Conservation (phyloP, 1,140 invertebrate species). For the Phortica variegata region DNA sequence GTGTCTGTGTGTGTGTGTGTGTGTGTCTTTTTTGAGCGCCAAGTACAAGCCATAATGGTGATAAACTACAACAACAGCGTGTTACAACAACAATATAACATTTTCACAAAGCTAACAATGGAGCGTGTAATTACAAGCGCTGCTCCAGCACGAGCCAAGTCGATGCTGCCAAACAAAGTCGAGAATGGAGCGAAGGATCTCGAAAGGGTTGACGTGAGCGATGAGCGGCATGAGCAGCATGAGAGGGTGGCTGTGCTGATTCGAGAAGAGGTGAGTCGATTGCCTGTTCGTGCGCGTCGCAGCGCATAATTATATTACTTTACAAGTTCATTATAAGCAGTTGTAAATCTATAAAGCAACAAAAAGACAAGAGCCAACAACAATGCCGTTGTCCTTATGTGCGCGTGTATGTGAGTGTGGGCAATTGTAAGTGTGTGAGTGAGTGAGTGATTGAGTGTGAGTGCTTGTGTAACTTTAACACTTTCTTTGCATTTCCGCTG, state of each 20-base stretch:
- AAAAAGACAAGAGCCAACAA: constrained; percentile 4
- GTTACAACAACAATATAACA: background rate
- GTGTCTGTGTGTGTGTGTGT: too few relatives aligned
- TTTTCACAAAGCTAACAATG: constrained; percentile 39
- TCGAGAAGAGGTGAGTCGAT: constrained; percentile 7
- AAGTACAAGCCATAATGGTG: too few relatives aligned
- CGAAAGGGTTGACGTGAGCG: constrained; percentile 48
- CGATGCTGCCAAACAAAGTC: background rate
- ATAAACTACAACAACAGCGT: too few relatives aligned
- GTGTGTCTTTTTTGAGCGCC: too few relatives aligned
- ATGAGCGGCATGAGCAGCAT: constrained; percentile 5
- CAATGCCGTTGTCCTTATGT: background rate
- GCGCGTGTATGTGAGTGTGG: background rate
- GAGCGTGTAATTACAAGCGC: constrained; percentile 57
- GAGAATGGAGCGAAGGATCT: constrained; percentile 19
- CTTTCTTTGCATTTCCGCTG: constrained; percentile 24
- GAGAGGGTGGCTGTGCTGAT: constrained; percentile 6
- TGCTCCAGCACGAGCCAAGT: constrained; percentile 15
- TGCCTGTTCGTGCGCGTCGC: constrained; percentile 36
- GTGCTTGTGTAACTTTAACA: constrained; percentile 27
- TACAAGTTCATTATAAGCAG: constrained; percentile 57
- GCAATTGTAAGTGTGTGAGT: background rate
- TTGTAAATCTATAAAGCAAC: constrained; percentile 47
- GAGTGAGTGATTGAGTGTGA: constrained; percentile 5
- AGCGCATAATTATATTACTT: constrained; percentile 57